These are phyloP conservation scores for Fulica atra DNA, from an alignment of 2,113 vertebrate genomes.

Conservation along the genomic window DNA sequence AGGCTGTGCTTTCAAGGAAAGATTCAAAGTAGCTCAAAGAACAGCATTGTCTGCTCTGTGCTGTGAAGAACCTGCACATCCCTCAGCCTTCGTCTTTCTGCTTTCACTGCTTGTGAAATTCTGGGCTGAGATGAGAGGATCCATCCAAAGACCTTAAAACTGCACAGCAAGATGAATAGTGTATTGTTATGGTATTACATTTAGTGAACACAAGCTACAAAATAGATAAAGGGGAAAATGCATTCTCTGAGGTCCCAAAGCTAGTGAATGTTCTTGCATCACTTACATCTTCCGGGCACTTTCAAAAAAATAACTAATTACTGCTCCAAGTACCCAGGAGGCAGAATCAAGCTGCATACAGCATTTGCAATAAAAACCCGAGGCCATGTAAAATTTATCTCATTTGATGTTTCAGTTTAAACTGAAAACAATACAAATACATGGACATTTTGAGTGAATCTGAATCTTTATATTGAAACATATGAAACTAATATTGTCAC, in stretches of 20 bases:
- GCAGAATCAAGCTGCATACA: not conserved
- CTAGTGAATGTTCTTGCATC: not conserved
- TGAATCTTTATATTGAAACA: not conserved
- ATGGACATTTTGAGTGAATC: not conserved
- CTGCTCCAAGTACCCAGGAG: not conserved
- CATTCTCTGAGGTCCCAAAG: not conserved
- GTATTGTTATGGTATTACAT: not conserved
- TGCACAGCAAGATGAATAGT: not conserved
- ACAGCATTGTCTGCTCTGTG: not conserved
- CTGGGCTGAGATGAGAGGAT: not conserved
- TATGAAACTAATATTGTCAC: not conserved
- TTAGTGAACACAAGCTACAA: not conserved
- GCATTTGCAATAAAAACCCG: constrained; percentile 4
- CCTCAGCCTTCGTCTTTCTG: not conserved
- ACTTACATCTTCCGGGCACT: not conserved
- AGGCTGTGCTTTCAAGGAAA: not conserved
- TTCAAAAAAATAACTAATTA: not conserved
- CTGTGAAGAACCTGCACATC: not conserved
- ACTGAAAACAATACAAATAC: not conserved
- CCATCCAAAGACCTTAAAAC: not conserved
- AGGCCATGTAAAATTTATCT: not conserved
- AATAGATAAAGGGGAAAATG: not conserved
- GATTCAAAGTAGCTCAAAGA: not conserved
- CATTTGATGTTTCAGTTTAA: not conserved
- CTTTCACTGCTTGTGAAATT: not conserved